Base-by-base conservation (phyloP, 2,888 invertebrate genomes). In the Euclidia mi region DNA sequence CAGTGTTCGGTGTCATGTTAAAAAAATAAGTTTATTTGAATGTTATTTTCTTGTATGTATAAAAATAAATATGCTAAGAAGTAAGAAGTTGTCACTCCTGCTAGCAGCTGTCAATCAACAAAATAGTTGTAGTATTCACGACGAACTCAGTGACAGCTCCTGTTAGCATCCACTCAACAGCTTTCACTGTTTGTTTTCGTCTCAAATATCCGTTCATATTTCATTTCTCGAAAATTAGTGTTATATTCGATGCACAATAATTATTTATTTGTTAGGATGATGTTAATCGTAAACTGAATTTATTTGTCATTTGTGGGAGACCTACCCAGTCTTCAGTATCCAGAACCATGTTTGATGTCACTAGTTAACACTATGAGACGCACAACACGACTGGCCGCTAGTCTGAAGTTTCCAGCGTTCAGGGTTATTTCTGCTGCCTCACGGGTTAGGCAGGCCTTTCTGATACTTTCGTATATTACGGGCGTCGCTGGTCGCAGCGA, bases 311-410 rank as follows among this genome's bases (percentile, higher is more conserved):
- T 51, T 62, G 57, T 50, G 57, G 68, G 63, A 73, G 61, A 84
- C 94, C 90, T 90, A 94, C 94, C 94, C 94, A 94, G 87, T 94
- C 94, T 92, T 92, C 89, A 72, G 94, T 92, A 78, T 94, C 93
- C 89, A 94, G 91, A 91, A 85, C 94, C 94, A 94, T 94, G 87
- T 88, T 92, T 85, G 82, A 88, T 89, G 85, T 92, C 93, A 94
- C 94, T 92, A 85, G 94, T 91, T 92, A 92, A 85, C 94, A 94
- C 94, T 92, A 81, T 91, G 94, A 94, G 94, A 93, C 93, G 92
- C 94, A 94, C 94, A 94, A 94, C 94, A 94, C 94, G 94, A 94
- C 94, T 94, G 94, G 81, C 87, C 79, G 82, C 82, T 73, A 85
- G 77, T 83, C 80, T 87, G 84, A 78, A 81, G 90, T 81, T 91